These are phyloP conservation scores for Aphis craccivora DNA, from an alignment of 1,140 invertebrate species.

Conservation along the genomic window DNA sequence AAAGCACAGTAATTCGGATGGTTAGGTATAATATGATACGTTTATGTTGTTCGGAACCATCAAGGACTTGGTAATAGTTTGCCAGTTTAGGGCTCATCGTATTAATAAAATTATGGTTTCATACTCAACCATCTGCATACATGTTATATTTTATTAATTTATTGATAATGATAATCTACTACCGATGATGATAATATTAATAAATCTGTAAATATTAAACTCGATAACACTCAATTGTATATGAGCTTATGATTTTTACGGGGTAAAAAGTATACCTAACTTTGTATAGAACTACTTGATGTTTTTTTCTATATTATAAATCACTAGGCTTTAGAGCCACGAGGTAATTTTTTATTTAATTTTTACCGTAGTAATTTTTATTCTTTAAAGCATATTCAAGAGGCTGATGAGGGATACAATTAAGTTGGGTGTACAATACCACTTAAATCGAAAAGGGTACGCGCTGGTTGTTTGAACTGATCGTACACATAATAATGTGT, in stretches of 20 bases:
- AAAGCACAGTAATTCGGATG: background rate
- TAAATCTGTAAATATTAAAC: background rate
- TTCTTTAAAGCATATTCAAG: too few species aligned
- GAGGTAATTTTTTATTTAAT: background rate
- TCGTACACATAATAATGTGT: too few species aligned
- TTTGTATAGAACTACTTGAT: background rate
- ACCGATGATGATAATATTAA: background rate
- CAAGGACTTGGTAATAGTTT: background rate
- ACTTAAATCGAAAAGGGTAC: background rate
- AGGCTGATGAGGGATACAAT: too few species aligned
- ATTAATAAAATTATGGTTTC: background rate
- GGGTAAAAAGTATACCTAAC: background rate
- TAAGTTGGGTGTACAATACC: background rate
- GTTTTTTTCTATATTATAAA: too few species aligned
- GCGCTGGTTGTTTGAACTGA: background rate
- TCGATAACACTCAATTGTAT: background rate
- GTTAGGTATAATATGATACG: background rate
- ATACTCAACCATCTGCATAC: background rate
- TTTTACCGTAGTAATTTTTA: background rate
- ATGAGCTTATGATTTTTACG: background rate
- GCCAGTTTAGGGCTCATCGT: background rate
- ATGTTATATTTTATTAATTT: background rate
- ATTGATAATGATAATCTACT: background rate
- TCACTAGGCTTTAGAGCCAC: too few species aligned
- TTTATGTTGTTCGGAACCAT: background rate